Base-by-base conservation (phyloP, 53 echinoderm and acorn worm genomes). In the Arbacia lixula region DNA sequence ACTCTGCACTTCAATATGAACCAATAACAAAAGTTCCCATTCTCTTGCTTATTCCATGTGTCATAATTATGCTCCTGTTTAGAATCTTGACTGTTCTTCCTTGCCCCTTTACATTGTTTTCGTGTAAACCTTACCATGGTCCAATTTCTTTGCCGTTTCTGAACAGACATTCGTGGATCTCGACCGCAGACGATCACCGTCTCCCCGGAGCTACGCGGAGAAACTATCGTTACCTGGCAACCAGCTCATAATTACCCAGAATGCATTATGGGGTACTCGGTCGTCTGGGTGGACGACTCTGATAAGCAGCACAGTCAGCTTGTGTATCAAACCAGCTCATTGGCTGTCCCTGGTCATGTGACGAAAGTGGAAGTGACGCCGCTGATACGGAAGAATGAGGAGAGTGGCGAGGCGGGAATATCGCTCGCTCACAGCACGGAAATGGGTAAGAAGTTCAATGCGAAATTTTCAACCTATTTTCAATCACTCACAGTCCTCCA, bases 181-280 rank as follows among this genome's bases (percentile, higher is more conserved):
- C 62, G 33, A 32, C 82, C 82, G 19, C 17, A 4, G 2, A 40
- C n/a, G 17, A 38, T 81, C 31, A 37, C 62, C n/a, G 19, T 81
- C 82, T 25, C 24, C 2, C 0, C 20, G 3, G 12, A 20, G 9
- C 33, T 19, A 8, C 16, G 28, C 0, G 50, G 32, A 1, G 31
- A 12, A n/a, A 63, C 50, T 3, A 24, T 69, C 71, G 43, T 89
- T 20, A 10, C 35, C 6, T 89, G 89, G 89, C 29, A 80, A 61
- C 85, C 85, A n/a, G 79, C 79, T 1, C 11, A 41, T 0, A 31
- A 38, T 3, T 89, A 85, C 81, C 37, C 38, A 21, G 66, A 85
- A 32, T 89, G 89, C 73, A 63, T 80, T 65, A 37, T 68, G 12
- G 81, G 81, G 50, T 89, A 89, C 65, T 21, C 12, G 6, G 79